Conservation (phyloP, 92 coral and sea anemone genomes). For the Montipora capitata region DNA sequence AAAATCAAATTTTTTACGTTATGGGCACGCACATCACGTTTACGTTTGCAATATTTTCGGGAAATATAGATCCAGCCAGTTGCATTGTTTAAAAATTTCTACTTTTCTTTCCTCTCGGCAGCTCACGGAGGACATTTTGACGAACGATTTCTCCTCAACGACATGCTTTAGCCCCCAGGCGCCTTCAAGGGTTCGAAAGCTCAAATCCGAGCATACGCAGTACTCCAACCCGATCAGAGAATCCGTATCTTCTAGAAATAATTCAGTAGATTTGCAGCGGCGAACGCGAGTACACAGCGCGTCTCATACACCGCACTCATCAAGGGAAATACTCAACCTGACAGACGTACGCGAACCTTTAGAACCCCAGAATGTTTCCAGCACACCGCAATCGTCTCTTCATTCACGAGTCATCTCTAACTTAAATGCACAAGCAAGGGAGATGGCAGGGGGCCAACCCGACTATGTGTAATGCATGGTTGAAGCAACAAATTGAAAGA, state of each 20-base stretch:
- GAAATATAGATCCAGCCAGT: too few relatives aligned
- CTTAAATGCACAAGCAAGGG: slow-evolving; percentile 80
- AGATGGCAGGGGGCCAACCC: slow-evolving; percentile 90
- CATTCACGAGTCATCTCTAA: slow-evolving; percentile 81
- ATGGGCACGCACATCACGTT: too few relatives aligned
- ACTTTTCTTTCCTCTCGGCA: background rate
- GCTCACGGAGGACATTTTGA: slow-evolving; percentile 65
- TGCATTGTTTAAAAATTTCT: background rate
- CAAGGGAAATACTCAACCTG: slow-evolving; percentile 38
- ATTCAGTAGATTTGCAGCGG: slow-evolving; percentile 69
- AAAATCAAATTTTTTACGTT: too few relatives aligned
- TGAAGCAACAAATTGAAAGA: background rate
- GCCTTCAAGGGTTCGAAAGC: slow-evolving; percentile 63
- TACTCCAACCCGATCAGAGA: slow-evolving; percentile 77
- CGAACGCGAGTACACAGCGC: slow-evolving; percentile 39
- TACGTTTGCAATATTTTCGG: too few relatives aligned
- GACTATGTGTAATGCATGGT: slow-evolving; percentile 82
- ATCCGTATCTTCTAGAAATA: slow-evolving; percentile 89
- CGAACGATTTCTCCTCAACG: slow-evolving; percentile 43
- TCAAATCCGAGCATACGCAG: slow-evolving; percentile 78
- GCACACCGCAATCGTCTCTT: slow-evolving; percentile 63
- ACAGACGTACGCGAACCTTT: slow-evolving; percentile 49
- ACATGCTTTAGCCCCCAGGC: slow-evolving; percentile 67
- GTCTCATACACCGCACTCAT: slow-evolving; percentile 39
- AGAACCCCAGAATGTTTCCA: slow-evolving; percentile 39